Evolutionary conservation across 2,888 invertebrate genomes (phyloP).

Genomic region (Cyclophora albipunctata): DNA sequence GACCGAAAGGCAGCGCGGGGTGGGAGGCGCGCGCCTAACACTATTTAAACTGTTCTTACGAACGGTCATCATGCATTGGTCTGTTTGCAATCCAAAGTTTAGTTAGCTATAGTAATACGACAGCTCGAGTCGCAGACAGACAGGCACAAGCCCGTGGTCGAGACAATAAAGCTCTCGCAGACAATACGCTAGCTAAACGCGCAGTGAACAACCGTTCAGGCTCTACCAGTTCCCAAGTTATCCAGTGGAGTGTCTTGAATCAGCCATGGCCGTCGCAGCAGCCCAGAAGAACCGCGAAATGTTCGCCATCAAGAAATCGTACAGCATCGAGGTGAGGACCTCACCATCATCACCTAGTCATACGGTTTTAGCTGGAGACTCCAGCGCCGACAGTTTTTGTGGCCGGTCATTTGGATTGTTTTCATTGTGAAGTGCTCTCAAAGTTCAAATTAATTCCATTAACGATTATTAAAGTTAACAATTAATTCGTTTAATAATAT

Average conservation of each 20-base stretch:
- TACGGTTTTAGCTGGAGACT: not conserved
- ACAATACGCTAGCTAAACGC: slow-evolving; percentile 70
- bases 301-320: slow-evolving; percentile 97
- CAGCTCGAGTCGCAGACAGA: slow-evolving; percentile 74
- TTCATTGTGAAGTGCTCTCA: slow-evolving; percentile 4
- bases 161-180: slow-evolving; percentile 70
- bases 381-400: slow-evolving; percentile 11
- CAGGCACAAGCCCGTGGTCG: slow-evolving; percentile 78
- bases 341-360: slow-evolving; percentile 14
- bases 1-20: slow-evolving; percentile 68
- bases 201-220: slow-evolving; percentile 73
- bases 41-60: slow-evolving; percentile 80
- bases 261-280: slow-evolving; percentile 90
- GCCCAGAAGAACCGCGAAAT: slow-evolving; percentile 96
- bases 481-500: not conserved
- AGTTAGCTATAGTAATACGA: slow-evolving; percentile 76
- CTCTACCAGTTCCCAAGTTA: slow-evolving; percentile 46
- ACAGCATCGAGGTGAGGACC: slow-evolving; percentile 94
- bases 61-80: slow-evolving; percentile 80
- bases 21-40: slow-evolving; percentile 73
- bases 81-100: slow-evolving; percentile 80
- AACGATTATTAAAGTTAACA: not conserved
- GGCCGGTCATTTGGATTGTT: slow-evolving; percentile 21
- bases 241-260: slow-evolving; percentile 55
- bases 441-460: not conserved